Percentiles rank a stretch among this genome's conserved stretches.
Evolutionary conservation across 2,888 invertebrate species (phyloP).

Genomic region (Brachypterus glaber): DNA sequence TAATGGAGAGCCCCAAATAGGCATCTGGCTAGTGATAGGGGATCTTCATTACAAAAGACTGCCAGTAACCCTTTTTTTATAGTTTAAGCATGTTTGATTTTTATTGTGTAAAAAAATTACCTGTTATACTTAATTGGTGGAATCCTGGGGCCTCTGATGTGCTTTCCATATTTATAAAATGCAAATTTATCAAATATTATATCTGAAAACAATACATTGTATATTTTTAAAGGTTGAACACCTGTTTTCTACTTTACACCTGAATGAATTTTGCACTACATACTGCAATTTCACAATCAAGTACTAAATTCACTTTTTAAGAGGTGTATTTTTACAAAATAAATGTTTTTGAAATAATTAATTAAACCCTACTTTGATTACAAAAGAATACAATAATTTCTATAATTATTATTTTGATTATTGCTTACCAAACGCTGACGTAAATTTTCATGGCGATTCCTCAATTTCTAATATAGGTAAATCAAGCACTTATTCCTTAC

Average conservation of each 20-base stretch:
- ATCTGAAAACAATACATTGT: slow-evolving; percentile 7
- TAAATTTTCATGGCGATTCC: slow-evolving; percentile 22
- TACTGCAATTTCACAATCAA: background rate
- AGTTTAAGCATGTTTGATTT: too few relatives aligned
- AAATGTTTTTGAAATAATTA: too few relatives aligned
- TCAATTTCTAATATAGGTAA: too few relatives aligned
- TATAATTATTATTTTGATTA: too few relatives aligned
- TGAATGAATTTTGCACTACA: slow-evolving; percentile 2
- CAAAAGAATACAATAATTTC: slow-evolving; percentile 13
- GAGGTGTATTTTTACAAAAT: too few relatives aligned
- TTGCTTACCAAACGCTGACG: slow-evolving; percentile 23
- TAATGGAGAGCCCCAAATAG: too few relatives aligned
- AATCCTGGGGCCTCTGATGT: slow-evolving; percentile 37
- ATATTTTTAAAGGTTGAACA: slow-evolving; percentile 6
- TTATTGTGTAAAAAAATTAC: slow-evolving; percentile 44
- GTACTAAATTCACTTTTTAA: too few relatives aligned
- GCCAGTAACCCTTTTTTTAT: too few relatives aligned
- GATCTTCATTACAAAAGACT: too few relatives aligned
- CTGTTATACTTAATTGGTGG: slow-evolving; percentile 59
- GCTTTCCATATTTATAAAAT: slow-evolving; percentile 27
- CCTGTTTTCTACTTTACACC: slow-evolving; percentile 16
- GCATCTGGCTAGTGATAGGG: too few relatives aligned
- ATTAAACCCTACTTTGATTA: slow-evolving; percentile 9
- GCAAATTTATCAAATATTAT: slow-evolving; percentile 8
- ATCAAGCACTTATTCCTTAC: too few relatives aligned